Base-by-base conservation (phyloP, 2,797 vertebrate genomes). In the Urophycis tenuis region DNA sequence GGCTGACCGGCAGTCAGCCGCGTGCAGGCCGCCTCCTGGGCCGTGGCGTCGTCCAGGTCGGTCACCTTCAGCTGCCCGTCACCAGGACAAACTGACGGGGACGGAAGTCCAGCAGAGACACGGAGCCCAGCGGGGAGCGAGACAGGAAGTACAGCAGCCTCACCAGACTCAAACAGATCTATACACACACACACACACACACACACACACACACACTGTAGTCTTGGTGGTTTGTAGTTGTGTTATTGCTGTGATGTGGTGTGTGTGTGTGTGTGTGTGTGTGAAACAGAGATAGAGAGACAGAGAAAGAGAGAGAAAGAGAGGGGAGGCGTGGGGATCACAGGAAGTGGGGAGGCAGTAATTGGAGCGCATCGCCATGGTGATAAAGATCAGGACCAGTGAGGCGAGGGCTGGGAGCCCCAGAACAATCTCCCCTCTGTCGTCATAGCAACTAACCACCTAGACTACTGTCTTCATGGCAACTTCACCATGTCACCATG, bases 61-160 rank as follows among this genome's bases (percentile, higher is more conserved):
- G 94, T 96, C 81, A 96, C 95, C 84, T 96, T 96, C 75, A 96
- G 91, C 76, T 95, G 95, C 33, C 95, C 95, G 2, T 92, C 78
- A 96, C 94, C 0, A 96, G 89, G 49, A 96, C 95, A 60, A 96
- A 96, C 89, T 96, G 95, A 1, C 95, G 94, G 35, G 95, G 95
- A n/a, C 95, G 93, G 89, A 96, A 96, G 90, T 96, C 95, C 89
- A 96, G 87, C 71, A 96, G 90, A 0, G 95, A 95, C 82, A 96
- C 92, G 0, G 95, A 95, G 86, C 95, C 95, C 49, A 96, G 93
- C 0, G 95, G 95, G 8, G 95, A 96, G 86, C 94, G 94, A 77
- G 95, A 94, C 88, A 96, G 91, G 85, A 95, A 95, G 90, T 94
- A 93, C 69, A 96, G 90, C 34, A 96, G 92, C 6, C 93, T 92